These are phyloP conservation scores for Manis javanica DNA, from an alignment of 2,797 vertebrate species.

Conservation along the genomic window DNA sequence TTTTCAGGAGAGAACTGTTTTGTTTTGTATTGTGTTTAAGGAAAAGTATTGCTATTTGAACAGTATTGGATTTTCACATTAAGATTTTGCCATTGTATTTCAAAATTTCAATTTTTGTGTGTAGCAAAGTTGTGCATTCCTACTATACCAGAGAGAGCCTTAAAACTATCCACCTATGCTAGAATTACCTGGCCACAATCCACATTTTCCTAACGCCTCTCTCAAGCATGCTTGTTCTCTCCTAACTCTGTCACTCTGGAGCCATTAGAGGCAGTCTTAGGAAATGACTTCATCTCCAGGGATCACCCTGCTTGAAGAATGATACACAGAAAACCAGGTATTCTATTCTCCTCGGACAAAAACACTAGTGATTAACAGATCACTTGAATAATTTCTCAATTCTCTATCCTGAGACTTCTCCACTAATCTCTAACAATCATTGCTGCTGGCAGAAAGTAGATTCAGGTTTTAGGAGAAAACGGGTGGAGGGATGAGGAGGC, in stretches of 20 bases:
- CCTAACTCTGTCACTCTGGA: not conserved
- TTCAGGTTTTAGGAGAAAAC: not conserved
- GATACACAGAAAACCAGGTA: not conserved
- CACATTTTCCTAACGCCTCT: not conserved
- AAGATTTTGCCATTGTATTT: constrained; percentile 52
- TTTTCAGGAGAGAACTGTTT: constrained; percentile 39
- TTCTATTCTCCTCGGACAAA: not conserved
- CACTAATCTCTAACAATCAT: not conserved
- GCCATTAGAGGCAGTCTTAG: not conserved
- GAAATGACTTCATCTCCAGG: constrained; percentile 53
- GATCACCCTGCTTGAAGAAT: not conserved
- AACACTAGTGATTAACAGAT: not conserved
- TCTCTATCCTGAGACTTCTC: constrained; percentile 21
- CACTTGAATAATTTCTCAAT: constrained; percentile 12
- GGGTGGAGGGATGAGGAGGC: not conserved
- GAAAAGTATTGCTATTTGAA: not conserved
- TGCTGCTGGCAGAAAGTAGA: constrained; percentile 46
- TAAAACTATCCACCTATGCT: not conserved
- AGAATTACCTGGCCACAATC: not conserved
- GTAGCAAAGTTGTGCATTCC: constrained; percentile 44
- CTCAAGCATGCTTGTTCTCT: not conserved
- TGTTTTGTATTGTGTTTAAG: constrained; percentile 50
- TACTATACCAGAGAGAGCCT: constrained; percentile 27
- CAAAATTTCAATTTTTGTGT: constrained; percentile 61
- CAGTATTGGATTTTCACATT: constrained; percentile 42